Percentiles rank a stretch among this genome's conserved stretches.
Conservation (phyloP, 1,140 invertebrate genomes). For the Cardiocondyla obscurior region DNA sequence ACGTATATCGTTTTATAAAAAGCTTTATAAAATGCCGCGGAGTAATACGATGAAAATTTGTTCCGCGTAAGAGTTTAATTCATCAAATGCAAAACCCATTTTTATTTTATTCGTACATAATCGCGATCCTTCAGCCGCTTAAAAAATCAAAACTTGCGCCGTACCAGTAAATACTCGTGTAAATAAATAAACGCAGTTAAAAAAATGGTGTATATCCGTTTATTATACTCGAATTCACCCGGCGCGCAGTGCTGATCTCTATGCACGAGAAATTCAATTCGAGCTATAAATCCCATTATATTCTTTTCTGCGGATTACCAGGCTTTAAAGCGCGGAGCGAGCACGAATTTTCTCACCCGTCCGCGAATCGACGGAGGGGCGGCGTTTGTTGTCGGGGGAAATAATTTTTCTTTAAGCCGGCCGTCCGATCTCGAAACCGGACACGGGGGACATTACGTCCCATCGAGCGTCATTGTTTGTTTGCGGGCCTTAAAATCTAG, state of each 20-base stretch:
- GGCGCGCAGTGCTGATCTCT: neutral
- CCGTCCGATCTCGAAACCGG: neutral
- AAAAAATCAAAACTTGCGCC: constrained; percentile 5
- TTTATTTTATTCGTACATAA: constrained; percentile 2
- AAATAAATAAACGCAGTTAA: constrained; percentile 31
- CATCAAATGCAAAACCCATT: neutral
- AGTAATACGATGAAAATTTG: neutral
- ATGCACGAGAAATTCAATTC: constrained; percentile 38
- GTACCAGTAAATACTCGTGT: neutral
- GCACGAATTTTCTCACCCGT: constrained; percentile 37
- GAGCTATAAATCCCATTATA: constrained; percentile 34
- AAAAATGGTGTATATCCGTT: constrained; percentile 19
- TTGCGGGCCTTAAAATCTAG: neutral
- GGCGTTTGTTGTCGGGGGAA: constrained; percentile 1
- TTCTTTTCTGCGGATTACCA: constrained; percentile 29
- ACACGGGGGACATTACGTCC: neutral
- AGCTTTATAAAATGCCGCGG: neutral
- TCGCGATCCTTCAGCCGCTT: neutral
- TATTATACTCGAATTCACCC: constrained; percentile 22
- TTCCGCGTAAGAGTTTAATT: neutral
- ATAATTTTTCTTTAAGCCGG: constrained; percentile 32
- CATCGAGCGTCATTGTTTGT: neutral
- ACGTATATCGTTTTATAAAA: neutral
- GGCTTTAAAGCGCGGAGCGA: constrained; percentile 32
- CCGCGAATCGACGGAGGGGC: neutral